These are phyloP conservation scores for Sphyrna mokarran DNA, from an alignment of 2,113 vertebrate genomes.

Conservation along the genomic window DNA sequence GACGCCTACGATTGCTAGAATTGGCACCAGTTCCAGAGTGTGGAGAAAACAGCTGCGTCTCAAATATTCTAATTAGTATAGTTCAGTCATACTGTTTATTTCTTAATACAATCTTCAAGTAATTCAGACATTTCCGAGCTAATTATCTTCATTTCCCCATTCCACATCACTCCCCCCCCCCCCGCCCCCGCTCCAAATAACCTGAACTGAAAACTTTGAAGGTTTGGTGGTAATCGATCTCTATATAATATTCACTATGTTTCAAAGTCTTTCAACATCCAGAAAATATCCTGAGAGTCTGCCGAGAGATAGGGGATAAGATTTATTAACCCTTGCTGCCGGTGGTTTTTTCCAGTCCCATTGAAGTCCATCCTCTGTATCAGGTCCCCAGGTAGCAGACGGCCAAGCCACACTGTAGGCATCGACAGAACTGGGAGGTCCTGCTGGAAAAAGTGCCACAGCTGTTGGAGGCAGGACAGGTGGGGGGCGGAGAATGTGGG, in stretches of 20 bases:
- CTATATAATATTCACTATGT: background rate
- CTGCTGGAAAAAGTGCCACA: too few species aligned
- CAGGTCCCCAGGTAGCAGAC: too few species aligned
- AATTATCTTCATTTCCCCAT: background rate
- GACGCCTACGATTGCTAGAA: background rate
- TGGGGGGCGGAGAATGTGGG: too few species aligned
- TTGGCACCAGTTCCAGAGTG: background rate
- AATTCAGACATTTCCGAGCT: background rate
- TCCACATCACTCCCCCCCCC: too few species aligned
- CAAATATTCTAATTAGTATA: background rate
- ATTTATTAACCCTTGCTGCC: too few species aligned
- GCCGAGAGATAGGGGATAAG: too few species aligned
- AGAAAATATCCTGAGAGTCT: background rate
- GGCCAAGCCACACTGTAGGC: too few species aligned
- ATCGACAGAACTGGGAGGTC: too few species aligned
- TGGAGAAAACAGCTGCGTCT: background rate
- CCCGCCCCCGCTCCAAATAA: too few species aligned
- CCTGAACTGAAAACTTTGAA: background rate
- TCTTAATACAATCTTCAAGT: background rate
- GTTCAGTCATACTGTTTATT: background rate
- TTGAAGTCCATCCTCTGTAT: too few species aligned
- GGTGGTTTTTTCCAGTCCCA: too few species aligned
- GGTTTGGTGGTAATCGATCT: background rate
- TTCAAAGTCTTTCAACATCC: background rate
- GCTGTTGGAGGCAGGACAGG: too few species aligned